Evolutionary conservation across 1,140 invertebrate genomes (phyloP), one percentile per base, ranked within the genome.

Genomic region (Procambarus clarkii): DNA sequence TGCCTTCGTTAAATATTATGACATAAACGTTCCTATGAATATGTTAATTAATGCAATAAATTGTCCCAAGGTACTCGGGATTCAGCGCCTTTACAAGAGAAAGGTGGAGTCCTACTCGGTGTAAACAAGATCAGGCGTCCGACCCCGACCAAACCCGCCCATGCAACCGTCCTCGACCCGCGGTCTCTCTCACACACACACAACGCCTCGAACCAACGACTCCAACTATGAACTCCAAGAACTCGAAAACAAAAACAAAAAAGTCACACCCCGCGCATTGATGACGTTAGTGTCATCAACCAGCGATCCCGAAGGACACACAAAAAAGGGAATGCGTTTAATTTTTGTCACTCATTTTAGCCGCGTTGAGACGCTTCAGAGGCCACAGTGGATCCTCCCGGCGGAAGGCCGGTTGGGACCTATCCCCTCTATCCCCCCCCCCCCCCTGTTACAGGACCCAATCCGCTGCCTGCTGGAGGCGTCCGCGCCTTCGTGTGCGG

Each of bases 21-120:
- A 91, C 89, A 85, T 69, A 85, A 91, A 91, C 80, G 82, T 80
- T 64, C 83, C 89, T 69, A 91, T 91, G 89, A 85, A 91, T 91
- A 91, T 91, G 89, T 91, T 91, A 85, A 91, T 91, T 91, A 91
- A 91, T 91, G 89, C 82, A 79, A 91, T 91, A 91, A 91, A 91
- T 91, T 91, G 89, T 91, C 89, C 80, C 89, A 85, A 78, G 82
- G 89, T 91, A 91, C 89, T 85, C 34, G 24, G 80, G 74, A 91
- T 86, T 83, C 89, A 83, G 45, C 82, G 82, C 89, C 76, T 91
- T 91, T 91, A 91, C 89, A 86, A 84, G 89, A 82, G 82, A 91
- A 83, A 80, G 89, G 89, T 69, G 89, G 89, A 86, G 89, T 45
- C 76, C 44, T 46, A 91, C 89, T 58, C 83, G 76, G n/a, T 91